Evolutionary conservation across 1,140 invertebrate genomes (phyloP), one percentile per base, ranked within the genome.

Genomic region (Drosophila parvula): DNA sequence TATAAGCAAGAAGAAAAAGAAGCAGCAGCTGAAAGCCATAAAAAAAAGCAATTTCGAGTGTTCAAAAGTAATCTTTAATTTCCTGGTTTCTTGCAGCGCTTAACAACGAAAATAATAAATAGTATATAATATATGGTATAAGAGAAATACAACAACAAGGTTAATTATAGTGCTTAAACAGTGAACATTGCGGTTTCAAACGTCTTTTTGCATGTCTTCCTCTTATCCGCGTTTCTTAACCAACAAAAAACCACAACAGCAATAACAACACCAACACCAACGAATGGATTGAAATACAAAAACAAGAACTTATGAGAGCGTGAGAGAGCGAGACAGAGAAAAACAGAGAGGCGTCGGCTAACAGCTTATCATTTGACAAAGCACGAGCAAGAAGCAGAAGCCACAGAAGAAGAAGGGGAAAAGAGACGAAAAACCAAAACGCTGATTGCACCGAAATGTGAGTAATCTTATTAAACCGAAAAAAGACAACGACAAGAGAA

Each of bases 21-120:
- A 79, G 58, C 44, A 79, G 80, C 80, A 83, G 80, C 65, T 73
- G 76, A 84, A 77, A 77, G 45, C 50, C 30, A 55, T 74, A 28
- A 63, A 47, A 57, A 22, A 64, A 43, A 34, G 57, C 38, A 41
- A 53, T 67, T 48, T 44, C 57, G 5, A 50, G 48, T 82, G 73
- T 58, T 11, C 28, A 63, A 59, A 67, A 56, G 34, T 43, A 61
- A 67, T 75, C 51, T 41, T 81, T 51, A 43, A 60, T 77, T 56
- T 69, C 38, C 57, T 12, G 48, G 48, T 85, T 81, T 74, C 40
- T 88, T 88, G 48, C 50, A 77, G 74, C 74, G 65, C 56, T 44
- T 44, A 67, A 60, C 74, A 77, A 60, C 74, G 62, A 77, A 76
- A 71, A 55, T 45, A 32, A 48, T 38, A 58, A 50, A 34, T 70